Evolutionary conservation across 2,888 invertebrate genomes (phyloP), one percentile per base, ranked within the genome.

Genomic region (Bugula neritina): DNA sequence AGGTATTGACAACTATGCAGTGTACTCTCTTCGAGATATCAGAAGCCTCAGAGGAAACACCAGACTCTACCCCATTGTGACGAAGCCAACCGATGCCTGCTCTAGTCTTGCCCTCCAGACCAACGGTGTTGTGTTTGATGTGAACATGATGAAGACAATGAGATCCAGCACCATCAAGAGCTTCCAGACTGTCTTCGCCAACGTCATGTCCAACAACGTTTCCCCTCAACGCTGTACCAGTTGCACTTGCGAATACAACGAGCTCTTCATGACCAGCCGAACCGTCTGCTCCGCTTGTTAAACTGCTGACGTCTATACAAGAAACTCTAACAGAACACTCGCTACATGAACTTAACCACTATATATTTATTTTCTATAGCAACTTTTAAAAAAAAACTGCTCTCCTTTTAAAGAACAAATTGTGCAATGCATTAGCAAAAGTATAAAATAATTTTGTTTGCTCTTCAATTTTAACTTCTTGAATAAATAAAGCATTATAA

Each of bases 1-100:
- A 76, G 76, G 76, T 58, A 71, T 72, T 17, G 77, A 77, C 73
- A 54, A 89, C 52, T 86, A 87, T 0, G 84, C 88, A 71, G 92
- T 92, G 0, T 94, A 90, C 81, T 92, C 93, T 0, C 91, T 90
- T 80, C 91, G 91, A 76, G 92, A 91, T 80, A 88, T 74, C 17
- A 88, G 89, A 75, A 81, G 84, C 0, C 81, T 92, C 29, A 87
- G 86, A 34, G 93, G 93, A 0, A 92, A 93, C 83, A 82, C 86
- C 0, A 90, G 89, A 58, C 86, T 93, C 5, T 86, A 90, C 74
- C 78, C 80, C 54, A 74, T 76, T 23, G 75, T 85, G 25, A 75
- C 77, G 5, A 74, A 80, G 72, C 80, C 81, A 5, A 74, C 75
- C 21, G 82, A 82, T 74, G 73, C 76, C 55, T 92, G 92, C 82